Conservation (phyloP, 2,888 invertebrate species). For the Callosobruchus maculatus region DNA sequence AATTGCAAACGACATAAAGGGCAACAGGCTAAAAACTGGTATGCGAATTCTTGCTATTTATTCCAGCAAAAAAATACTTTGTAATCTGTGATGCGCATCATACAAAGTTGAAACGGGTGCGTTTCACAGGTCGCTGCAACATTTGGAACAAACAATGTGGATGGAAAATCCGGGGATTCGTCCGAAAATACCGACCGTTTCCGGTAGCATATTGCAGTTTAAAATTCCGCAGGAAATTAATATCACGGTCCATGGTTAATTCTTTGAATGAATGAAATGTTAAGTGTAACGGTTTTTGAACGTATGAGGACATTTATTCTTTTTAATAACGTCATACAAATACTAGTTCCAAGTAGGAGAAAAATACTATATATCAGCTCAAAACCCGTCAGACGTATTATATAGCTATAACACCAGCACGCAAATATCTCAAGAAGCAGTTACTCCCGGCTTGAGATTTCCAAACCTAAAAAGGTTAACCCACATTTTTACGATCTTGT, state of each 20-base stretch:
- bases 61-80: not conserved
- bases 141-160: not conserved
- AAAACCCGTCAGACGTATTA: too few species aligned
- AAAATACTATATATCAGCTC: too few species aligned
- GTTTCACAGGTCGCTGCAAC: not conserved
- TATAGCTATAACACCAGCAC: too few species aligned
- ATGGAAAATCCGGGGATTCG: not conserved
- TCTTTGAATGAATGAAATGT: not conserved
- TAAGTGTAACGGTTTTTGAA: not conserved
- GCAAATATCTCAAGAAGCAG: too few species aligned
- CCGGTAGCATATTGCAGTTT: not conserved
- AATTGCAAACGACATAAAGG: not conserved
- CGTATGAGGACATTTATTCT: too few species aligned
- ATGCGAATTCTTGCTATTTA: not conserved
- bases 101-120: not conserved
- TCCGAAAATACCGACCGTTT: not conserved
- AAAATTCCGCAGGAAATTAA: not conserved
- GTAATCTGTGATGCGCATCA: not conserved
- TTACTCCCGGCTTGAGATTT: too few species aligned
- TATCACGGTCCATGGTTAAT: not conserved
- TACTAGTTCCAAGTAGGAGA: too few species aligned
- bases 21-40: not conserved
- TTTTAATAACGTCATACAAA: too few species aligned
- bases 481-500: too few species aligned
- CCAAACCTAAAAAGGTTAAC: too few species aligned